Evolutionary conservation across 2,113 vertebrate species (phyloP).

Genomic region (Eulacestoma nigropectus): DNA sequence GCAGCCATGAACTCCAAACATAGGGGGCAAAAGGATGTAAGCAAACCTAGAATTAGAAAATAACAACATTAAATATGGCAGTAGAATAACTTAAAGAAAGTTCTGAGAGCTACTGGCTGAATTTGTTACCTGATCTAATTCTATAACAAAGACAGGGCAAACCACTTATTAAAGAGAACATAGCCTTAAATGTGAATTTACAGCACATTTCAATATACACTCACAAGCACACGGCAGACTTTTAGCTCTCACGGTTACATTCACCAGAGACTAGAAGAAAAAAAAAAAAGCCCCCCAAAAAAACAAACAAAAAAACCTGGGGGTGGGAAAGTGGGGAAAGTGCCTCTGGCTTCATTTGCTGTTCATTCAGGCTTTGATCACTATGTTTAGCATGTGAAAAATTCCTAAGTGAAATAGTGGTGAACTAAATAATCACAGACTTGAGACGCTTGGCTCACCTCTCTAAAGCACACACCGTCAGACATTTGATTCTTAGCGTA

Average conservation of each 20-base stretch:
- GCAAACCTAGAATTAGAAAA: background rate
- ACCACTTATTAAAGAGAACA: background rate
- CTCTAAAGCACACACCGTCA: background rate
- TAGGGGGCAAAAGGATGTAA: background rate
- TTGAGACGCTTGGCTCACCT: constrained; percentile 25
- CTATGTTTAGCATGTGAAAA: constrained; percentile 38
- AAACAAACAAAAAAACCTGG: background rate
- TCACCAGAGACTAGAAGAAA: background rate
- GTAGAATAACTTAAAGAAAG: background rate
- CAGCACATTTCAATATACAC: background rate
- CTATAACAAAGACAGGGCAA: background rate
- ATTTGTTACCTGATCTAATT: background rate
- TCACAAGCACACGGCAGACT: background rate
- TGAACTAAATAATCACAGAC: constrained; percentile 39
- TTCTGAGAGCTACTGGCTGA: background rate
- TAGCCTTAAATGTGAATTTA: background rate
- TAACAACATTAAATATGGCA: background rate
- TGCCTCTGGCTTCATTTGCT: constrained; percentile 2
- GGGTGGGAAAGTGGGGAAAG: background rate
- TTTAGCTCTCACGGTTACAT: background rate
- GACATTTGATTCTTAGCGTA: background rate
- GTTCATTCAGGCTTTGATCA: constrained; percentile 46
- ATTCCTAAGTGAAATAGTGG: constrained; percentile 39
- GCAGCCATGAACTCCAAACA: background rate
- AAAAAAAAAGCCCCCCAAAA: background rate